Conservation (phyloP, 2,113 vertebrate genomes). For the Myotis davidii region DNA sequence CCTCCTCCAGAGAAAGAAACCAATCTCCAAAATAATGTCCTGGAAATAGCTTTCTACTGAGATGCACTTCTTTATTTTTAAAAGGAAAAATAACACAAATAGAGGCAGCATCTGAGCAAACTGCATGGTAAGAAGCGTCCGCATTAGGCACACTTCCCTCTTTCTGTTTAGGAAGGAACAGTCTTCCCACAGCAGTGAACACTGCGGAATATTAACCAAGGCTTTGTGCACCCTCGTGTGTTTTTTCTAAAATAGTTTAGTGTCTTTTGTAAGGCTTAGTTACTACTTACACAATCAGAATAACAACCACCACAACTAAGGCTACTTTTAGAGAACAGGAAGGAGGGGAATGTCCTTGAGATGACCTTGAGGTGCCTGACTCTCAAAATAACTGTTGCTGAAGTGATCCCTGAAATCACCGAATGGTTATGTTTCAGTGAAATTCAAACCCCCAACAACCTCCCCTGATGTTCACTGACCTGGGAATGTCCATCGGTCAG, state of each 20-base stretch:
- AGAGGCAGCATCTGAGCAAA: background rate
- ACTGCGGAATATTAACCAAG: background rate
- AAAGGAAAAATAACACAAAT: constrained; percentile 63
- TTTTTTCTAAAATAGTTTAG: background rate
- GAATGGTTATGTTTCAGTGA: background rate
- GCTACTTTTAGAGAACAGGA: background rate
- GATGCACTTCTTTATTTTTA: constrained; percentile 71
- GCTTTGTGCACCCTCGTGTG: background rate
- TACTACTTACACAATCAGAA: background rate
- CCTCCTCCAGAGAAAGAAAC: constrained; percentile 69
- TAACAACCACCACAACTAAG: background rate
- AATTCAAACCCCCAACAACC: background rate
- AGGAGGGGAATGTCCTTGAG: background rate
- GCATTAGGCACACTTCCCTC: background rate
- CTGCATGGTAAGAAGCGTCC: background rate
- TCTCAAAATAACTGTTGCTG: background rate
- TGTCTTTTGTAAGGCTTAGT: background rate
- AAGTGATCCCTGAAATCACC: constrained; percentile 16
- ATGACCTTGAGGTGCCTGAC: background rate
- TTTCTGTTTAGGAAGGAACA: constrained; percentile 15
- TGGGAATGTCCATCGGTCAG: background rate
- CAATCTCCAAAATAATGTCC: constrained; percentile 73
- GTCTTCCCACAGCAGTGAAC: background rate
- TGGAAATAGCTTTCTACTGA: constrained; percentile 70
- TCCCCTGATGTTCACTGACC: background rate